Percentiles rank a stretch among this genome's conserved stretches.
These are phyloP conservation scores for Drosophila navojoa DNA, from an alignment of 1,140 invertebrate genomes.

Conservation along the genomic window DNA sequence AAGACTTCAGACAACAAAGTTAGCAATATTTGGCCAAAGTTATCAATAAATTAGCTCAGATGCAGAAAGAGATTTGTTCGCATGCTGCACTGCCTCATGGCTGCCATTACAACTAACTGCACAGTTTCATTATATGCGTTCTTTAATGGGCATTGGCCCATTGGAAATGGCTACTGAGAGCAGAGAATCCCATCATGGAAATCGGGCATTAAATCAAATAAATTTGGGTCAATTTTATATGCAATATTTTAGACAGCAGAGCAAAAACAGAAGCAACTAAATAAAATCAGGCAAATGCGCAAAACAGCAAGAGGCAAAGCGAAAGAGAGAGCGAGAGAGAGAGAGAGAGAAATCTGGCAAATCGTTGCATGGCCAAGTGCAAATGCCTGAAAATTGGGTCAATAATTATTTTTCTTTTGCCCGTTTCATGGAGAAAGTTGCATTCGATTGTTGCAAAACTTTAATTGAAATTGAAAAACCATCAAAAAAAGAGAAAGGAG, in stretches of 20 bases:
- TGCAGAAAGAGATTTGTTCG: too few relatives aligned
- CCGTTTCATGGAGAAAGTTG: conserved; percentile 22
- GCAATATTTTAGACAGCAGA: conserved; percentile 27
- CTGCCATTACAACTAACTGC: background rate
- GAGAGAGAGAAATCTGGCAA: background rate
- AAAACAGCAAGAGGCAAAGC: background rate
- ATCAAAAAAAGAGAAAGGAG: background rate
- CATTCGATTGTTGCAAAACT: conserved; percentile 12
- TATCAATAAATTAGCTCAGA: too few relatives aligned
- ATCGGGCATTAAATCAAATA: conserved; percentile 45
- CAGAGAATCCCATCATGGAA: conserved; percentile 35
- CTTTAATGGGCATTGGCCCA: background rate
- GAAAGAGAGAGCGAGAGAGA: background rate
- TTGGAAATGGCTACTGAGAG: conserved; percentile 9
- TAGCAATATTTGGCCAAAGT: too few relatives aligned
- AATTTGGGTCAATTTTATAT: conserved; percentile 44
- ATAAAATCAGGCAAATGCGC: background rate
- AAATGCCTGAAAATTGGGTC: conserved; percentile 46
- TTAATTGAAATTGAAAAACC: conserved; percentile 20
- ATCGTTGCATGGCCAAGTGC: conserved; percentile 10
- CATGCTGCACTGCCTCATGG: background rate
- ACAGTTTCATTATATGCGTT: background rate
- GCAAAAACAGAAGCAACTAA: conserved; percentile 23
- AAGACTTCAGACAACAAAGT: too few relatives aligned
- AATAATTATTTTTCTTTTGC: conserved; percentile 27